Evolutionary conservation across 2,888 invertebrate species (phyloP).

Genomic region (Tipula vernalis): DNA sequence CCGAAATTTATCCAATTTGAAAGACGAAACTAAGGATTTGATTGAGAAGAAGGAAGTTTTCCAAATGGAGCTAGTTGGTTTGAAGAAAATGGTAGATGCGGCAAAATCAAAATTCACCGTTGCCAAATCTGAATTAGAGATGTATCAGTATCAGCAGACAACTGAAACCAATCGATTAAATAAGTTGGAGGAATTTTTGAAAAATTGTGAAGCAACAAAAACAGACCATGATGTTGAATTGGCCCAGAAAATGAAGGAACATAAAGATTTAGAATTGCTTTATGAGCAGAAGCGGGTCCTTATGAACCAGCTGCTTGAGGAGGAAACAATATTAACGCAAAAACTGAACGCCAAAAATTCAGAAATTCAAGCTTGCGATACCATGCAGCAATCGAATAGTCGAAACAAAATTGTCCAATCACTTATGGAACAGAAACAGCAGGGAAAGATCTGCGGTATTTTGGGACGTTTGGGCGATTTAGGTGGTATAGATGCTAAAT

Average conservation of each 20-base stretch:
- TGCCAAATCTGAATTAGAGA: conserved; percentile 67
- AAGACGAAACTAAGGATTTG: conserved; percentile 42
- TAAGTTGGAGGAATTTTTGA: conserved; percentile 25
- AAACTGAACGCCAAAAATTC: conserved; percentile 25
- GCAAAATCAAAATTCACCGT: conserved; percentile 44
- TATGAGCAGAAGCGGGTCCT: conserved; percentile 18
- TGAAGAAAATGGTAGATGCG: conserved; percentile 57
- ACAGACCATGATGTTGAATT: conserved; percentile 45
- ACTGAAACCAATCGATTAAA: conserved; percentile 31
- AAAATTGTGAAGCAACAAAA: conserved; percentile 43
- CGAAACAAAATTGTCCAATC: conserved; percentile 49
- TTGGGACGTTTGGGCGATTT: conserved; percentile 91
- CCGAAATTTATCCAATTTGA: conserved; percentile 41
- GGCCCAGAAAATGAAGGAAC: conserved; percentile 21
- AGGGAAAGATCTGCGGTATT: conserved; percentile 71
- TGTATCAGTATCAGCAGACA: conserved; percentile 42
- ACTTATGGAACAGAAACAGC: conserved; percentile 67
- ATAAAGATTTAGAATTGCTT: background rate
- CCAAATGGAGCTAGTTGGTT: conserved; percentile 49
- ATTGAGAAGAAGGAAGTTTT: conserved; percentile 42
- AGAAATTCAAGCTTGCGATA: conserved; percentile 46
- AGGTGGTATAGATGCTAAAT: conserved; percentile 83
- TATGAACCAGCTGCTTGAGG: conserved; percentile 23
- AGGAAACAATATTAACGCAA: conserved; percentile 34
- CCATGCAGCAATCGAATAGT: conserved; percentile 61